A percentile compares a stretch with the other conserved stretches of the same genome.
phyloP scores from a whole-genome alignment of 2,888 invertebrate species.

The Sepioteuthis lessoniana region DNA sequence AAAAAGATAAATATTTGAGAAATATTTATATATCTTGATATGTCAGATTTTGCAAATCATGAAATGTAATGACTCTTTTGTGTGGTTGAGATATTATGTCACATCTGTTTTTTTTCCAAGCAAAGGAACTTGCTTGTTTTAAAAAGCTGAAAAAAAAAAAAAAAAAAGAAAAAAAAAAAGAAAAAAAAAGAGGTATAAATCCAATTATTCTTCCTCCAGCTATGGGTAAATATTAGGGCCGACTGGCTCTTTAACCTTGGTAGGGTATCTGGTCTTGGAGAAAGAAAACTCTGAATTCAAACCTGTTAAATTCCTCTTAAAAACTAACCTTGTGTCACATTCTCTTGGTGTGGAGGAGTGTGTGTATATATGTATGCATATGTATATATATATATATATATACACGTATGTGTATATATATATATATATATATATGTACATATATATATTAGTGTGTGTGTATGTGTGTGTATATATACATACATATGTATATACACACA shows the following conservation, averaged over 20 bases:
- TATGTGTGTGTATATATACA: not conserved
- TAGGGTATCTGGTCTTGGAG: too few species aligned
- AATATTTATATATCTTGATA: not conserved
- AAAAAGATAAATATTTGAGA: not conserved
- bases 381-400: constrained; percentile 39
- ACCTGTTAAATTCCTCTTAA: too few species aligned
- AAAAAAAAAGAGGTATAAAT: too few species aligned
- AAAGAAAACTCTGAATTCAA: too few species aligned
- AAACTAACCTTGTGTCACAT: too few species aligned
- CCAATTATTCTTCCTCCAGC: too few species aligned
- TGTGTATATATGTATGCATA: not conserved
- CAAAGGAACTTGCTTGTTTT: too few species aligned
- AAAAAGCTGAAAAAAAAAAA: too few species aligned
- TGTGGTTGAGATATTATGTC: not conserved
- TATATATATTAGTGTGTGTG: not conserved
- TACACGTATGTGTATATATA: constrained; percentile 34
- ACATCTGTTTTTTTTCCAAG: not conserved
- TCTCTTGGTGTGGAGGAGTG: too few species aligned
- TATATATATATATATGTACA: constrained; percentile 43
- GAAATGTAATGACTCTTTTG: not conserved
- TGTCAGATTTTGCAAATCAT: not conserved
- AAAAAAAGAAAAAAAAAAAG: too few species aligned
- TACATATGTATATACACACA: not conserved
- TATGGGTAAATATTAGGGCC: too few species aligned
- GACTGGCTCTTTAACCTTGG: too few species aligned